Conservation (phyloP, 1,140 invertebrate genomes). For the Bathynomus jamesi region DNA sequence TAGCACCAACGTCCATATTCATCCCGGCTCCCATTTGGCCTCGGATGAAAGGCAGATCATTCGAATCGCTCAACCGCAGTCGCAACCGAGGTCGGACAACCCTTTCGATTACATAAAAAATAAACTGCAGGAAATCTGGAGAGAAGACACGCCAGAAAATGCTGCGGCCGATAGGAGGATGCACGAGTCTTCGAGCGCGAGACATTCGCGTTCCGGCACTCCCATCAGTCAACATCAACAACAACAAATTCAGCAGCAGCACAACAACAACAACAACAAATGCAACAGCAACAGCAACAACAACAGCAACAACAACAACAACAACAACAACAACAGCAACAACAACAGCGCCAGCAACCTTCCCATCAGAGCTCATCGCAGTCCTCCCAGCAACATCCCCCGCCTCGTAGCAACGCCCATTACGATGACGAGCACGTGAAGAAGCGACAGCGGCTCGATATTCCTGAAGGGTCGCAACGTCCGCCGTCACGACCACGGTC, state of each 20-base stretch:
- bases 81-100: slow-evolving; percentile 38
- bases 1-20: not conserved
- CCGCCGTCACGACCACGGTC: slow-evolving; percentile 32
- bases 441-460: slow-evolving; percentile 22
- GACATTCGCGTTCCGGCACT: not conserved
- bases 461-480: slow-evolving; percentile 38
- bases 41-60: slow-evolving; percentile 65
- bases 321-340: slow-evolving; percentile 42
- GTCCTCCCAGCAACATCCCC: slow-evolving; percentile 11
- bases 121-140: not conserved
- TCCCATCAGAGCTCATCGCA: slow-evolving; percentile 1
- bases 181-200: not conserved
- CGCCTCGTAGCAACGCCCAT: slow-evolving; percentile 23
- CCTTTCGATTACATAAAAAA: not conserved
- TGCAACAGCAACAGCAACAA: slow-evolving; percentile 9
- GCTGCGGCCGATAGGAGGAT: not conserved
- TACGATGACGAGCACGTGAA: slow-evolving; percentile 22
- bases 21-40: slow-evolving; percentile 16
- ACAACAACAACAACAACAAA: not conserved
- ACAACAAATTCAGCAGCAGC: not conserved
- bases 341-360: slow-evolving; percentile 33
- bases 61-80: slow-evolving; percentile 57
- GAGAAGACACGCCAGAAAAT: not conserved
- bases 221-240: not conserved
- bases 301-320: slow-evolving; percentile 47